phyloP scores from a whole-genome alignment of 2,113 vertebrate genomes.

The Nyctibius bracteatus region DNA sequence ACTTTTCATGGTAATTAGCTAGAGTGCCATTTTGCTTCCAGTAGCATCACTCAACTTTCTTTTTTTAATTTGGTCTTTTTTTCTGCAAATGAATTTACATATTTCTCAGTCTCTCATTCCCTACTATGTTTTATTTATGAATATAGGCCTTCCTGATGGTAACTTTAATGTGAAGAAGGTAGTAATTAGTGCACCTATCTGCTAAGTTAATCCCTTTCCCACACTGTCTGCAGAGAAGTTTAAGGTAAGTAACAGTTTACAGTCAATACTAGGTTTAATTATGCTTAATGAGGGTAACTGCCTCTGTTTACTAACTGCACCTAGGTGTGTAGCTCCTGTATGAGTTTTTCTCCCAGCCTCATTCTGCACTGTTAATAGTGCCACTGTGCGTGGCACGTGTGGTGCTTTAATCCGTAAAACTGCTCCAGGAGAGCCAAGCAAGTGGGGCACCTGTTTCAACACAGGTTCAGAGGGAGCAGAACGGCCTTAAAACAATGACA shows the following conservation, averaged over 20 bases:
- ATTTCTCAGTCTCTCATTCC: conserved; percentile 68
- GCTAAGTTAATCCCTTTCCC: conserved; percentile 69
- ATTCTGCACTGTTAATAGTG: conserved; percentile 61
- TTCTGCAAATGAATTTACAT: conserved; percentile 70
- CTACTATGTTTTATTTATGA: conserved; percentile 82
- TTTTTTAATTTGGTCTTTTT: conserved; percentile 62
- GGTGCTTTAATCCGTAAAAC: conserved; percentile 59
- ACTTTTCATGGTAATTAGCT: conserved; percentile 75
- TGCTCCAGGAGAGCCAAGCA: conserved; percentile 51
- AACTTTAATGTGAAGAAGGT: conserved; percentile 72
- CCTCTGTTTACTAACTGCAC: conserved; percentile 73
- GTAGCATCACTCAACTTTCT: conserved; percentile 64
- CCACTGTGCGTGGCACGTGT: conserved; percentile 31
- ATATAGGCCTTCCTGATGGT: conserved; percentile 70
- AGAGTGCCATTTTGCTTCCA: conserved; percentile 70
- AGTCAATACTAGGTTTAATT: conserved; percentile 81
- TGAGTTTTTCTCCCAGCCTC: conserved; percentile 67
- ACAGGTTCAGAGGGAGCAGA: conserved; percentile 22
- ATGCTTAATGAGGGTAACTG: conserved; percentile 75
- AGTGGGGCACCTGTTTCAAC: conserved; percentile 60
- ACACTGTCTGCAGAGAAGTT: conserved; percentile 72
- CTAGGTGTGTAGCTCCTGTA: conserved; percentile 67
- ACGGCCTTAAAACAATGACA: neutral
- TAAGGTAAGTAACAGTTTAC: conserved; percentile 78
- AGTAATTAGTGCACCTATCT: conserved; percentile 77